These are phyloP conservation scores for Ganaspis sp. DNA, from an alignment of 1,140 invertebrate species.

Conservation along the genomic window DNA sequence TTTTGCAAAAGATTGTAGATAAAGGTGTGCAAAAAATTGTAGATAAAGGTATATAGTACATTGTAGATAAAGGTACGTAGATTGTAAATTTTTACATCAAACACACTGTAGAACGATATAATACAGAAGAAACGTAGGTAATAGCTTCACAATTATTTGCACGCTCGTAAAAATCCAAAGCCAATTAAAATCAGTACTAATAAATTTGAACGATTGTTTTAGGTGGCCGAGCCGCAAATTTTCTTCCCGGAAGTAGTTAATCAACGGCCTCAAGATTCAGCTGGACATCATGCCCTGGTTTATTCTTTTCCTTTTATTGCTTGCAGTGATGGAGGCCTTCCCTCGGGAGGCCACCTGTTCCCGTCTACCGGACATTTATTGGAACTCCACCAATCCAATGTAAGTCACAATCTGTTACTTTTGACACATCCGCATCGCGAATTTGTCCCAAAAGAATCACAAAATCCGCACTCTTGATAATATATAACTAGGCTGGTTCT, in stretches of 20 bases:
- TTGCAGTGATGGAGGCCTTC: conserved; percentile 77
- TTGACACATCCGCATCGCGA: not conserved
- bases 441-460: not conserved
- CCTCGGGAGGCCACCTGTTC: conserved; percentile 76
- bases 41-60: no score
- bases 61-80: no score
- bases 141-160: no score
- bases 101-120: no score
- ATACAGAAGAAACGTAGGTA: no score
- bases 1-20: no score
- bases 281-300: conserved; percentile 77
- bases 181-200: no score
- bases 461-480: not conserved
- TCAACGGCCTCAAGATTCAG: conserved; percentile 73
- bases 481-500: no score
- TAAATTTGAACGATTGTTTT: conserved; percentile 12
- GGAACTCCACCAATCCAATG: conserved; percentile 80
- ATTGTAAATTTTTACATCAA: no score
- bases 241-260: conserved; percentile 54
- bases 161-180: no score
- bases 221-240: conserved; percentile 60
- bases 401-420: conserved; percentile 64
- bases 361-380: conserved; percentile 78
- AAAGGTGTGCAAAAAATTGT: no score
- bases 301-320: conserved; percentile 76